Conservation (phyloP, 2,888 invertebrate species). For the Ophioninae sp. region DNA sequence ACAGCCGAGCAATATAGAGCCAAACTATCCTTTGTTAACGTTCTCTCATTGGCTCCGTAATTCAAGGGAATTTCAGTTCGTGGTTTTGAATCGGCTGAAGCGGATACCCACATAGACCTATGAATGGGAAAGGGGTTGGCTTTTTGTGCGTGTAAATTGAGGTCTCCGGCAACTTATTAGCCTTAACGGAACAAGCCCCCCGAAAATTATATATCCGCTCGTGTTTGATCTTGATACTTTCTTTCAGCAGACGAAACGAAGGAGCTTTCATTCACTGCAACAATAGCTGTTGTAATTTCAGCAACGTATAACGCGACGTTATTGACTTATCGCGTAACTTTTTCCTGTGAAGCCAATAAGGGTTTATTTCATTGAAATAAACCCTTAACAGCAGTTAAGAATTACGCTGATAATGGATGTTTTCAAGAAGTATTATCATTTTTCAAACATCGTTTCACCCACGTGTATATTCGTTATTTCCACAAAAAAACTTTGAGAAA, state of each 20-base stretch:
- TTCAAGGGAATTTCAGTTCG: constrained; percentile 65
- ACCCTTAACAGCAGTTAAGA: neutral
- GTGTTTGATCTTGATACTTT: constrained; percentile 12
- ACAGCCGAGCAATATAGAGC: constrained; percentile 61
- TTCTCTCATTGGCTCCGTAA: constrained; percentile 46
- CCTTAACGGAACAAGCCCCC: neutral
- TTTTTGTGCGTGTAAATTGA: constrained; percentile 49
- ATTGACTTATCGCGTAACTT: neutral
- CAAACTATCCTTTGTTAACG: constrained; percentile 63
- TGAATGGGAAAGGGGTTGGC: constrained; percentile 17
- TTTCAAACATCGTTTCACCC: neutral
- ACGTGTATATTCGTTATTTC: neutral
- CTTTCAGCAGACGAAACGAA: neutral
- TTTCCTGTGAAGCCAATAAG: neutral
- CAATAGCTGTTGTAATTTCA: constrained; percentile 26
- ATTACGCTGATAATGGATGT: constrained; percentile 20
- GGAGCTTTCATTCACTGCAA: neutral
- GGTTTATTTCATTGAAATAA: neutral
- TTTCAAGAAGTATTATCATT: neutral
- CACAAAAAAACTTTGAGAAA: no score
- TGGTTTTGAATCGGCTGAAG: constrained; percentile 39
- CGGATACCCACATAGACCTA: neutral
- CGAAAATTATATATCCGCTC: constrained; percentile 55
- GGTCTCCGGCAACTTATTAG: constrained; percentile 50
- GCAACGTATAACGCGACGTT: neutral